These are phyloP conservation scores for Myotis lucifugus DNA, from an alignment of 2,113 vertebrate species.

Conservation along the genomic window DNA sequence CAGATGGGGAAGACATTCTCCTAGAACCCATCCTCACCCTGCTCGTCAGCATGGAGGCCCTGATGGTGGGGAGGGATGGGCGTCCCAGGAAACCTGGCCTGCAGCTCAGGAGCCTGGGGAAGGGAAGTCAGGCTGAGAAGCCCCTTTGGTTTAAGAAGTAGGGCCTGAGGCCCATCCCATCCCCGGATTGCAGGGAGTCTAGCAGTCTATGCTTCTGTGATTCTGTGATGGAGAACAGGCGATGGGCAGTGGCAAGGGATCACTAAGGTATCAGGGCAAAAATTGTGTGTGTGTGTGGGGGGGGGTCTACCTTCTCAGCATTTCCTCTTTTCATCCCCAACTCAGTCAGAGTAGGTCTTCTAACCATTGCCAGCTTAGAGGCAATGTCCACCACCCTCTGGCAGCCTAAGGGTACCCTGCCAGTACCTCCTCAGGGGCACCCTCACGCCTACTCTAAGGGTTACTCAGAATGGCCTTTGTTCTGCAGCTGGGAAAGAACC, in stretches of 20 bases:
- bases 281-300: too few species aligned
- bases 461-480: constrained; percentile 74
- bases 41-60: background rate
- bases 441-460: background rate
- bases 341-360: background rate
- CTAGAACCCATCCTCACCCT: background rate
- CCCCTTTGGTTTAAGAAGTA: background rate
- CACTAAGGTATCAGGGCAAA: background rate
- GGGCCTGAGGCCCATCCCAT: background rate
- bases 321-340: background rate
- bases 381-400: background rate
- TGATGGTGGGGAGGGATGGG: background rate
- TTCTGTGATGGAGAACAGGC: background rate
- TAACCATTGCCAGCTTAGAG: background rate
- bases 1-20: background rate
- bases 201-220: background rate
- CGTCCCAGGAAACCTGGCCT: background rate
- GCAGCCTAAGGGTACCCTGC: background rate
- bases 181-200: background rate
- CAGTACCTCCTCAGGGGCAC: background rate
- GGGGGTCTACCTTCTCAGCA: background rate
- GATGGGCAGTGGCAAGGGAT: background rate
- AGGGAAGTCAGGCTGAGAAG: background rate
- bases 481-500: constrained; percentile 65
- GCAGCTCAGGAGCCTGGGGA: background rate